Evolutionary conservation across 1,140 invertebrate genomes (phyloP), one percentile per base, ranked within the genome.

Genomic region (Panulirus ornatus): DNA sequence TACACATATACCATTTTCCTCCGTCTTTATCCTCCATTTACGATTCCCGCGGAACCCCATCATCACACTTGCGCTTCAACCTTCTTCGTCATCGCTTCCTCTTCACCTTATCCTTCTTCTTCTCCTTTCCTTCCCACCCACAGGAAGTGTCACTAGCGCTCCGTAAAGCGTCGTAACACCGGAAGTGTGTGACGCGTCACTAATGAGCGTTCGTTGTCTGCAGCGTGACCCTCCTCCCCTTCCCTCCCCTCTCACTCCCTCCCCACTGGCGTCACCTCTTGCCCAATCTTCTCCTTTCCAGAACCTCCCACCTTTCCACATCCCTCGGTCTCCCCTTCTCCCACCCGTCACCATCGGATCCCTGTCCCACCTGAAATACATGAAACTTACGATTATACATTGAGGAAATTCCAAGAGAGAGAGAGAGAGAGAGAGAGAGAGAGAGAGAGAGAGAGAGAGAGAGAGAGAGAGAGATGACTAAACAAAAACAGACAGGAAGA

Each of bases 91-190:
- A 38, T 42, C 38, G 8, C 11, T 42, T 76, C 34, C 34, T 34
- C 38, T 36, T 38, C 44, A 66, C 54, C n/a, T 9, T 54, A 14
- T 66, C 81, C 19, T 16, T 84, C 79, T 84, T 38, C 54, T 38
- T 84, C 54, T 30, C 27, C 22, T n/a, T 22, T 42, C n/a, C n/a
- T n/a, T n/a, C n/a, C n/a, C n/a, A n/a, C n/a, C n/a, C n/a, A n/a
- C n/a, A n/a, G n/a, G n/a, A n/a, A n/a, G 78, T 73, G 70, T 73
- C 70, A 34, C 70, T 38, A 73, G 27, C 1, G 34, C 36, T 34
- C 34, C 70, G 34, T 73, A 73, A 73, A 38, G 42, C 42, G 70
- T 38, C 70, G 70, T 73, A 73, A 73, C 70, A 73, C 70, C 36
- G 70, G 70, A 73, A 73, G 70, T 73, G 36, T n/a, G n/a, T 38